A percentile compares a stretch with the other conserved stretches of the same genome.
Evolutionary conservation across 1,140 invertebrate genomes (phyloP).

Genomic region (Dendroctonus valens): DNA sequence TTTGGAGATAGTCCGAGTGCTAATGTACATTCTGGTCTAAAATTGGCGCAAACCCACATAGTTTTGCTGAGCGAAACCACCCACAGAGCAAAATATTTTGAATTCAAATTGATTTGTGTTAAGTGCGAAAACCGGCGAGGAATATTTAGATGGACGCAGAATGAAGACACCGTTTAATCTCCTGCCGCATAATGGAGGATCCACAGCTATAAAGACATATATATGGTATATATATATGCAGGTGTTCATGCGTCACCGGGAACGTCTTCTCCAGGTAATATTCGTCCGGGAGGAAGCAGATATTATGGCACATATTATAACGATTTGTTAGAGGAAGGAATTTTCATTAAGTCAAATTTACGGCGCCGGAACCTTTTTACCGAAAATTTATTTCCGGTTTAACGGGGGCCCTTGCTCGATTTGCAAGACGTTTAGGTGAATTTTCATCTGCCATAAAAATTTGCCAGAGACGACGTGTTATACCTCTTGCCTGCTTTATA

Average conservation of each 20-base stretch:
- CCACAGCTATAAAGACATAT: too few relatives aligned
- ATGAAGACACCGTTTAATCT: too few relatives aligned
- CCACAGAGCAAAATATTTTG: too few relatives aligned
- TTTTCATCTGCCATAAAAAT: slow-evolving; percentile 34
- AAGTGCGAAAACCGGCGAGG: too few relatives aligned
- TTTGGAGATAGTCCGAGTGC: slow-evolving; percentile 5
- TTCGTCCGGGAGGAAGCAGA: slow-evolving; percentile 24
- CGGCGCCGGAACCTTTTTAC: slow-evolving; percentile 34
- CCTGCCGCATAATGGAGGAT: too few relatives aligned
- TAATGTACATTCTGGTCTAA: too few relatives aligned
- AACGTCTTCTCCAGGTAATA: slow-evolving; percentile 32
- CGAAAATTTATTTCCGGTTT: slow-evolving; percentile 36
- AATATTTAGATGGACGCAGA: too few relatives aligned
- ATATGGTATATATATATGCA: slow-evolving; percentile 21
- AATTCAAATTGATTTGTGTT: too few relatives aligned
- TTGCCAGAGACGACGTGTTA: slow-evolving; percentile 15
- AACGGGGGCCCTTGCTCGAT: slow-evolving; percentile 24
- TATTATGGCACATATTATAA: slow-evolving; percentile 37
- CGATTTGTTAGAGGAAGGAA: slow-evolving; percentile 37
- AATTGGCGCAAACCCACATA: too few relatives aligned
- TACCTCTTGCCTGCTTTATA: slow-evolving; percentile 20
- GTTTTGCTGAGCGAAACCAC: too few relatives aligned
- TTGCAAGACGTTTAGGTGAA: slow-evolving; percentile 32
- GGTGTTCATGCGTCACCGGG: slow-evolving; percentile 32
- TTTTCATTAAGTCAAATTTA: slow-evolving; percentile 38